These are phyloP conservation scores for Phataginus tetradactyla DNA, from an alignment of 2,797 vertebrate genomes.

Conservation along the genomic window DNA sequence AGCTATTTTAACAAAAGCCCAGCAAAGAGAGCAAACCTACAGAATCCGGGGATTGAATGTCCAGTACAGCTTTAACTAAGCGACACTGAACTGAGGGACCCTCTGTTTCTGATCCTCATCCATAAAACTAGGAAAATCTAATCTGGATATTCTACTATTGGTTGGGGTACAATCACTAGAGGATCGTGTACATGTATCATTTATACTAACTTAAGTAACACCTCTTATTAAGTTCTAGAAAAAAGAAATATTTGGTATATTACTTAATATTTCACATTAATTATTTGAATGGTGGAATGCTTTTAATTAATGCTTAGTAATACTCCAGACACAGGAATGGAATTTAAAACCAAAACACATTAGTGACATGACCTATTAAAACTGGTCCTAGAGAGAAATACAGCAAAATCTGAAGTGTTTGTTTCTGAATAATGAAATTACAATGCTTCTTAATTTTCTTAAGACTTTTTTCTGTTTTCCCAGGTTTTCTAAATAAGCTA, in stretches of 20 bases:
- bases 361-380: not conserved
- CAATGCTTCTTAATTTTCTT: slow-evolving; percentile 1
- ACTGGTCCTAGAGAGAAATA: not conserved
- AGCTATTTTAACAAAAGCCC: not conserved
- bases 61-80: not conserved
- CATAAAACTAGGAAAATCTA: not conserved
- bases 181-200: not conserved
- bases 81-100: not conserved
- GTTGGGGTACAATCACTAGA: not conserved
- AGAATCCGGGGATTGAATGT: not conserved
- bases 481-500: slow-evolving; percentile 27
- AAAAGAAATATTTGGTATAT: not conserved
- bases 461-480: not conserved
- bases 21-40: not conserved
- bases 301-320: not conserved
- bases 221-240: not conserved
- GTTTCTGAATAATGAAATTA: slow-evolving; percentile 26
- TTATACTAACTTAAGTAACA: not conserved
- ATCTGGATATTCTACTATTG: not conserved
- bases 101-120: not conserved
- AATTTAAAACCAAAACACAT: slow-evolving; percentile 38
- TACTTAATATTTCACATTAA: not conserved
- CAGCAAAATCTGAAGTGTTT: not conserved
- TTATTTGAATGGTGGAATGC: not conserved
- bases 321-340: not conserved